These are phyloP conservation scores for Ryuthela nishihirai DNA, from an alignment of 2,888 invertebrate genomes.

Conservation along the genomic window DNA sequence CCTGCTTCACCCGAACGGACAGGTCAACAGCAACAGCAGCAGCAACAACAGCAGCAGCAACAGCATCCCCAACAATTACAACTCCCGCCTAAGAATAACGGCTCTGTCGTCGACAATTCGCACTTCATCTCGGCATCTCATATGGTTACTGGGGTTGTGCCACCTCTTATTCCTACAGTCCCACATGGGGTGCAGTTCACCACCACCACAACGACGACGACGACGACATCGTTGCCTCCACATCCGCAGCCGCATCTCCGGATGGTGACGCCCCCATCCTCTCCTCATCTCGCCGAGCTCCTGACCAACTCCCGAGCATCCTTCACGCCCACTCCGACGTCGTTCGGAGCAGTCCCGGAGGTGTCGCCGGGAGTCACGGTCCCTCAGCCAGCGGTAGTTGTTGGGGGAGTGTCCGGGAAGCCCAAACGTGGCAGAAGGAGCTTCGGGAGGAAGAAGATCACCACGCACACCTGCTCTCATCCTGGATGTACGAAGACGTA, in stretches of 20 bases:
- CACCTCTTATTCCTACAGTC: neutral
- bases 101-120: neutral
- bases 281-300: constrained; percentile 54
- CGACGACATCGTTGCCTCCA: constrained; percentile 29
- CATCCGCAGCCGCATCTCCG: constrained; percentile 43
- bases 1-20: constrained; percentile 41
- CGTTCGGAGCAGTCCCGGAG: too few species aligned
- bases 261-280: constrained; percentile 57
- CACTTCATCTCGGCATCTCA: constrained; percentile 11
- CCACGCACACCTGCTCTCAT: constrained; percentile 56
- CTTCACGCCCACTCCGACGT: constrained; percentile 6
- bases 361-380: too few species aligned
- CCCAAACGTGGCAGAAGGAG: constrained; percentile 38
- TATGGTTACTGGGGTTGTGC: neutral
- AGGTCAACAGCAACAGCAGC: constrained; percentile 15
- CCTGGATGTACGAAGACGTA: constrained; percentile 61
- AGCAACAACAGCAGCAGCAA: constrained; percentile 16
- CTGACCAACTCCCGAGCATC: constrained; percentile 40
- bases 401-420: constrained; percentile 6
- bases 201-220: constrained; percentile 50
- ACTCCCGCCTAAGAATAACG: constrained; percentile 2
- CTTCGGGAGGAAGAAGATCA: constrained; percentile 56
- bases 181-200: constrained; percentile 45
- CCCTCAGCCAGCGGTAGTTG: neutral
- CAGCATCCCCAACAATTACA: constrained; percentile 11